Conservation (phyloP, 2,888 invertebrate species). For the Deilephila elpenor region DNA sequence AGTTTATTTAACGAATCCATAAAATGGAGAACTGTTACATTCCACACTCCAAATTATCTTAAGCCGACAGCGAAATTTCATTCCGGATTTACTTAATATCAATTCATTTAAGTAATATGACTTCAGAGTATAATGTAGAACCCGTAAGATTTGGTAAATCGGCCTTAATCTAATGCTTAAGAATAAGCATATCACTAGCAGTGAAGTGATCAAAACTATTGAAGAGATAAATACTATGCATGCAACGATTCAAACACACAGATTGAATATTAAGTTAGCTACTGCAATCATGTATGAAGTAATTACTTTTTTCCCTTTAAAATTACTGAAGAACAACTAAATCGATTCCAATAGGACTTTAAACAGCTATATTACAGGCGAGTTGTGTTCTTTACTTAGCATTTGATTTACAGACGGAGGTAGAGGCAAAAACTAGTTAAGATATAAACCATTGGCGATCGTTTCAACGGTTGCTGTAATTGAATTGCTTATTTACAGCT, state of each 20-base stretch:
- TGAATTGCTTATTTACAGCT: constrained; percentile 20
- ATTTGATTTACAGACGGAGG: not conserved
- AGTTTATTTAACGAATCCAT: not conserved
- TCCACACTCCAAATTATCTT: not conserved
- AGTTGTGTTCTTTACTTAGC: constrained; percentile 5
- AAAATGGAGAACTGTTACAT: not conserved
- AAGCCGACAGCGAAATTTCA: not conserved
- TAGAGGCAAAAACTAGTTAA: constrained; percentile 21
- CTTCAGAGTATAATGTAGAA: too few species aligned
- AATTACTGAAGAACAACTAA: constrained; percentile 7
- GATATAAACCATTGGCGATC: constrained; percentile 19
- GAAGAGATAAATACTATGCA: not conserved
- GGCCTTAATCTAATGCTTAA: not conserved
- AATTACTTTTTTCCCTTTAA: not conserved
- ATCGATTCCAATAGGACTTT: constrained; percentile 12
- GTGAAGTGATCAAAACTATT: not conserved
- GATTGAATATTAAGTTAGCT: not conserved
- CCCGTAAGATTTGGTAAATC: not conserved
- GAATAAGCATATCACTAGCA: not conserved
- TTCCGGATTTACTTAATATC: not conserved
- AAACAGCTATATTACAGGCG: not conserved
- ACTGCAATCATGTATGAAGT: not conserved
- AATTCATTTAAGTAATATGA: too few species aligned
- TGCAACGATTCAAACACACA: not conserved
- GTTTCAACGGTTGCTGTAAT: constrained; percentile 19